Evolutionary conservation across 2,113 vertebrate species (phyloP).

Genomic region (Cygnus atratus): DNA sequence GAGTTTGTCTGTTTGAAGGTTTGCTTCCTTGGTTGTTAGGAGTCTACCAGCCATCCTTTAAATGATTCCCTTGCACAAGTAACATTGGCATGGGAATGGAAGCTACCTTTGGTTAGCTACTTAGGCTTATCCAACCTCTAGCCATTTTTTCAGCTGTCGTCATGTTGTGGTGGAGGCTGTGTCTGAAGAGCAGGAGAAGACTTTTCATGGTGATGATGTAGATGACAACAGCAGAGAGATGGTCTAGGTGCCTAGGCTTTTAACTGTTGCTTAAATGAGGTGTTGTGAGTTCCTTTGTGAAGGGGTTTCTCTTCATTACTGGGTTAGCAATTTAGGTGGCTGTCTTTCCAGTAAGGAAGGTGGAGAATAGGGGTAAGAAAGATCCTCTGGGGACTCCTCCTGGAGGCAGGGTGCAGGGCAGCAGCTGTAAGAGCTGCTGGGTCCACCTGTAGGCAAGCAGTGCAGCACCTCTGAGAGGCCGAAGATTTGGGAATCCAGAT

Average conservation of each 20-base stretch:
- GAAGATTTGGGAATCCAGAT: background rate
- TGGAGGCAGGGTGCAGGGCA: background rate
- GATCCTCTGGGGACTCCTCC: rapidly evolving
- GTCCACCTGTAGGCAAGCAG: background rate
- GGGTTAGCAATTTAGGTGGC: background rate
- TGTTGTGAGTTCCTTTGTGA: background rate
- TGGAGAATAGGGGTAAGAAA: background rate
- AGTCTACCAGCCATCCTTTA: background rate
- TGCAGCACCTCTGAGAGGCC: no score
- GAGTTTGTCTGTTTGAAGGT: background rate
- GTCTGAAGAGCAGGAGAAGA: background rate
- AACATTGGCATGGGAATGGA: background rate
- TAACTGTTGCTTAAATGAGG: background rate
- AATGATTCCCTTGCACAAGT: background rate
- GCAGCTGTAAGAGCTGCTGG: background rate
- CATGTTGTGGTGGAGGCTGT: background rate
- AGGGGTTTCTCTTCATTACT: background rate
- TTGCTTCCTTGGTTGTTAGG: background rate
- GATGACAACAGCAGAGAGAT: background rate
- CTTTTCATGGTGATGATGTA: background rate
- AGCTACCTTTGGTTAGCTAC: background rate
- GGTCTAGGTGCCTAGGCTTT: background rate
- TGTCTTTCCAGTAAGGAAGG: background rate
- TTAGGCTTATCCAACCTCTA: background rate
- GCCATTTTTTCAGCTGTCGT: background rate